A percentile compares a stretch with the other conserved stretches of the same genome.
phyloP scores from a whole-genome alignment of 2,113 vertebrate genomes.

The Catagonus wagneri region DNA sequence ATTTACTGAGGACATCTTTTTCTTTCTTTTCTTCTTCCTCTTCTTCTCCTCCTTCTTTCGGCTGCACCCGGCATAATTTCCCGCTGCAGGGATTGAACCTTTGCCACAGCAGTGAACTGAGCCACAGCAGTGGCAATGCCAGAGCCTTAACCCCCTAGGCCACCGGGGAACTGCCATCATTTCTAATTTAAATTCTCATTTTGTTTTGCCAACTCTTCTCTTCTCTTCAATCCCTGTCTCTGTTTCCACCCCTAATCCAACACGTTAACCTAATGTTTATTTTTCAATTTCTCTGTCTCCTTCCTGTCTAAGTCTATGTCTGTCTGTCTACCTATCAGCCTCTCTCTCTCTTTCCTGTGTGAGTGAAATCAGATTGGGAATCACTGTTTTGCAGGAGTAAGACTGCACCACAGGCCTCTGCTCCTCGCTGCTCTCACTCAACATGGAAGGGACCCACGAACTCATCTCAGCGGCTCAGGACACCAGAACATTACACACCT shows the following conservation, averaged over 20 bases:
- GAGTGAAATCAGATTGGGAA: background rate
- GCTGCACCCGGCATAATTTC: no score
- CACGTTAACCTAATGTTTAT: background rate
- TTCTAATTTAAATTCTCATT: background rate
- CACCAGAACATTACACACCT: no score
- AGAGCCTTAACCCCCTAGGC: no score
- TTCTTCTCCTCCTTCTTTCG: no score
- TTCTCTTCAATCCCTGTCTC: background rate
- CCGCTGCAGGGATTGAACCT: no score
- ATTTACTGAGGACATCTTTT: background rate
- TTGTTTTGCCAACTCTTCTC: accelerated
- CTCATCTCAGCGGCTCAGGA: accelerated
- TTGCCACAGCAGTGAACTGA: no score
- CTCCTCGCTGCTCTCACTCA: background rate
- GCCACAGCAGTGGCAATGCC: no score
- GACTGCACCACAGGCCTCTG: accelerated
- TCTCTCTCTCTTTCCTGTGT: background rate
- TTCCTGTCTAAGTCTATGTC: background rate
- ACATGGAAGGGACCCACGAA: background rate
- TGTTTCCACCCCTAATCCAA: background rate
- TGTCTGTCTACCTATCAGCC: background rate
- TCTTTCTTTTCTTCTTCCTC: no score
- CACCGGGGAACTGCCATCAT: no score
- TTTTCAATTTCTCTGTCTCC: background rate
- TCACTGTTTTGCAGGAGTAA: background rate